Evolutionary conservation across 2,797 vertebrate species (phyloP).

Genomic region (Sebastes cheni): DNA sequence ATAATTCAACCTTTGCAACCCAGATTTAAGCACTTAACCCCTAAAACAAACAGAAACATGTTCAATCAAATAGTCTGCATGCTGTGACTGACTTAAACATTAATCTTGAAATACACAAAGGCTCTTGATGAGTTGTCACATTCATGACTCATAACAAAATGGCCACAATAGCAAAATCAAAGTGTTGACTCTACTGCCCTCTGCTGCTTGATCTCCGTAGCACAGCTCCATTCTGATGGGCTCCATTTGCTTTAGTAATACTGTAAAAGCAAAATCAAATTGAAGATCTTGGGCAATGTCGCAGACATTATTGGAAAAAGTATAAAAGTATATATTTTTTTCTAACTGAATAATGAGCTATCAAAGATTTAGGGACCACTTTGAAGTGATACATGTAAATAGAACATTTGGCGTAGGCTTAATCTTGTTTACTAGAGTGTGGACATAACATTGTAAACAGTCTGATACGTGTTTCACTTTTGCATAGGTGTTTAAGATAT

Average conservation of each 20-base stretch:
- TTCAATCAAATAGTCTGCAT: background rate
- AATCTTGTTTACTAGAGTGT: background rate
- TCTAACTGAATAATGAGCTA: background rate
- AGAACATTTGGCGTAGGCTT: no score
- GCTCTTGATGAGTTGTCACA: background rate
- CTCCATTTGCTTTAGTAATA: background rate
- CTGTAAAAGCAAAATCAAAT: background rate
- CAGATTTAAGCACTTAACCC: background rate
- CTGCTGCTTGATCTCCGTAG: constrained; percentile 51
- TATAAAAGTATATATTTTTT: background rate
- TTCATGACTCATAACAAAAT: constrained; percentile 29
- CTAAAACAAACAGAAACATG: background rate
- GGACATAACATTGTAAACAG: background rate
- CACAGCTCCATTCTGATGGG: background rate
- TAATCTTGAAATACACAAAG: background rate
- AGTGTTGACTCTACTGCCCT: constrained; percentile 47
- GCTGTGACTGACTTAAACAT: background rate
- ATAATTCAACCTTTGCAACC: background rate
- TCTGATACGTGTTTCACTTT: background rate
- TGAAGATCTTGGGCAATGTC: background rate
- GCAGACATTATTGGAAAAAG: background rate
- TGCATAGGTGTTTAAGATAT: background rate
- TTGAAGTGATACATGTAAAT: background rate
- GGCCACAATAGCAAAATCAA: background rate
- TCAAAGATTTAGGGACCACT: background rate